Conservation (phyloP, 1,140 invertebrate species). For the Leptoteleia sp. region DNA sequence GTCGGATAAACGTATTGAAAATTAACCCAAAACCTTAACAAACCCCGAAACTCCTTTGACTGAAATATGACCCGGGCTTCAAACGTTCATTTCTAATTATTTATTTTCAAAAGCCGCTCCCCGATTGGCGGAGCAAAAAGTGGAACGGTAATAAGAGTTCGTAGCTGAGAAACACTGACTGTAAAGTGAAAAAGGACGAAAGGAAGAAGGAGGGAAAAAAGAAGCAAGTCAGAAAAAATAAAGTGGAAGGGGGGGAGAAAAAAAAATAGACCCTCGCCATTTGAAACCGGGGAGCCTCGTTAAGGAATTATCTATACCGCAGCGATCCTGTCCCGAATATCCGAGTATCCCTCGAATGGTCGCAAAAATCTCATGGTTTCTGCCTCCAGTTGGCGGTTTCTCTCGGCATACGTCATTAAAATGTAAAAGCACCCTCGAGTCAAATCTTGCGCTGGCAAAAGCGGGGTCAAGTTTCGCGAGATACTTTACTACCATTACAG, state of each 20-base stretch:
- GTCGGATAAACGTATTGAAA: constrained; percentile 30
- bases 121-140: constrained; percentile 15
- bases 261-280: constrained; percentile 23
- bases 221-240: no score
- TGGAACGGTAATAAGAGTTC: constrained; percentile 23
- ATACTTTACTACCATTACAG: constrained; percentile 42
- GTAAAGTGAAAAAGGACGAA: constrained; percentile 9
- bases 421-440: constrained; percentile 64
- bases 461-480: constrained; percentile 59
- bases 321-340: constrained; percentile 43
- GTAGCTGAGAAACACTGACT: constrained; percentile 26
- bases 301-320: constrained; percentile 58
- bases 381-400: constrained; percentile 10
- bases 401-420: constrained; percentile 58
- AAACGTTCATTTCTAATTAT: constrained; percentile 40
- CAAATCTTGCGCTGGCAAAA: constrained; percentile 44
- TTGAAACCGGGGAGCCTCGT: constrained; percentile 50
- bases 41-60: constrained; percentile 10
- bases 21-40: constrained; percentile 23
- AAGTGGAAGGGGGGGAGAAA: background rate
- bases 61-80: constrained; percentile 34
- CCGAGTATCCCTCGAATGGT: constrained; percentile 24
- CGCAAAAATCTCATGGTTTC: constrained; percentile 36
- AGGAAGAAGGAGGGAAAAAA: no score
- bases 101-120: constrained; percentile 19